Conservation (phyloP, 2,113 vertebrate species). For the Cheilinus undulatus region DNA sequence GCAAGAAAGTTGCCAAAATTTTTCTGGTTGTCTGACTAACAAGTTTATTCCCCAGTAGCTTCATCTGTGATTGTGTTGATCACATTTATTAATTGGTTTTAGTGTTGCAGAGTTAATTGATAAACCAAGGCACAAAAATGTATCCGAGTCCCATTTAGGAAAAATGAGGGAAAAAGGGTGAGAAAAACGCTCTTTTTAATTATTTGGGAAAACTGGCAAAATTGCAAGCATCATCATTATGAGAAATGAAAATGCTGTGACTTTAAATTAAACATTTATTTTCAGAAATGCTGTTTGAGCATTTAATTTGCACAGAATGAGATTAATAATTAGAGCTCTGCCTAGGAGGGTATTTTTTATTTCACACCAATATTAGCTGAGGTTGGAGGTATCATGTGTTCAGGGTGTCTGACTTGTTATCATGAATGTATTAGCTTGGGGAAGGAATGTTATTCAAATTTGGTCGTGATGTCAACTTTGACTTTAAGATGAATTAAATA, state of each 20-base stretch:
- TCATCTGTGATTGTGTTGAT: background rate
- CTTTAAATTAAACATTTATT: slow-evolving; percentile 48
- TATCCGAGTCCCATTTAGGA: background rate
- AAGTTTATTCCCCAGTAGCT: background rate
- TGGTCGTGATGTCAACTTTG: background rate
- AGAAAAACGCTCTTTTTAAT: no score
- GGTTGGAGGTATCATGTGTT: background rate
- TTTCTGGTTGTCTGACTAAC: background rate
- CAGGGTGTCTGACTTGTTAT: background rate
- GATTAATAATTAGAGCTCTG: slow-evolving; percentile 35
- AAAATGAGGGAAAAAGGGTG: background rate
- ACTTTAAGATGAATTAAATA: no score
- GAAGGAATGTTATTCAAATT: background rate
- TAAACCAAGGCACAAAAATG: background rate
- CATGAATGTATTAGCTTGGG: background rate
- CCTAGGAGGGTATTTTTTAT: background rate
- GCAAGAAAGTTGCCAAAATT: background rate
- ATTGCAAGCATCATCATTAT: background rate
- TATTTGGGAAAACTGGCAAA: no score
- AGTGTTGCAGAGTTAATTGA: background rate
- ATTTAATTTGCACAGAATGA: slow-evolving; percentile 29
- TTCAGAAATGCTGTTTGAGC: slow-evolving; percentile 37
- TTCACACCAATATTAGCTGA: background rate
- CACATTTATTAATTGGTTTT: background rate
- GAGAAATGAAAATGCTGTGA: slow-evolving; percentile 35